These are phyloP conservation scores for Lysandra bellargus DNA, from an alignment of 2,888 invertebrate genomes.

Conservation along the genomic window DNA sequence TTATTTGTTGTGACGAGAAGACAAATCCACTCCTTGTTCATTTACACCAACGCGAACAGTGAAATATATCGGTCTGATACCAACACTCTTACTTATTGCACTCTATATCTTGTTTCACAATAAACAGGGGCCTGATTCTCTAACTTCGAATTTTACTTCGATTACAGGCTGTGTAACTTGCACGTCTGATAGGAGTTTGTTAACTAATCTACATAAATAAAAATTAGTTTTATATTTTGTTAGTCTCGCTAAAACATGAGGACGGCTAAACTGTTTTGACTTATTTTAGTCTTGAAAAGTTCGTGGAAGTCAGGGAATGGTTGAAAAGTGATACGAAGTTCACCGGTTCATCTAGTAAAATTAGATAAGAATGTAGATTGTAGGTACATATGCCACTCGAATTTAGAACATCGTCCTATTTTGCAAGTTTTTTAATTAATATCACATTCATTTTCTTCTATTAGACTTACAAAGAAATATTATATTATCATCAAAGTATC, in stretches of 20 bases:
- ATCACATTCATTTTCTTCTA: not conserved
- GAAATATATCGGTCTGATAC: conserved; percentile 39
- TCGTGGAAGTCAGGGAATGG: too few relatives aligned
- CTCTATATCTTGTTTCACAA: not conserved
- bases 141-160: not conserved
- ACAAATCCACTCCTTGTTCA: conserved; percentile 40
- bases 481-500: not conserved
- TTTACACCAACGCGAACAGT: conserved; percentile 40
- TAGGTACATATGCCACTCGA: too few relatives aligned
- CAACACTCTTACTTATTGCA: conserved; percentile 11
- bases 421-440: not conserved
- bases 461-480: not conserved
- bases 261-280: too few relatives aligned
- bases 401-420: not conserved
- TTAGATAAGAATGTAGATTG: too few relatives aligned
- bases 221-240: too few relatives aligned
- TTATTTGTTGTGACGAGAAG: conserved; percentile 39
- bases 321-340: too few relatives aligned
- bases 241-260: too few relatives aligned
- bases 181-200: too few relatives aligned
- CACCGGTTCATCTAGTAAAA: too few relatives aligned
- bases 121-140: not conserved
- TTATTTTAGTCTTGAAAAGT: too few relatives aligned
- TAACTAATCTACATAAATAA: too few relatives aligned
- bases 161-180: not conserved